A percentile compares a stretch with the other conserved stretches of the same genome.
These are phyloP conservation scores for Brachypteracias leptosomus DNA, from an alignment of 2,113 vertebrate species.

Conservation along the genomic window DNA sequence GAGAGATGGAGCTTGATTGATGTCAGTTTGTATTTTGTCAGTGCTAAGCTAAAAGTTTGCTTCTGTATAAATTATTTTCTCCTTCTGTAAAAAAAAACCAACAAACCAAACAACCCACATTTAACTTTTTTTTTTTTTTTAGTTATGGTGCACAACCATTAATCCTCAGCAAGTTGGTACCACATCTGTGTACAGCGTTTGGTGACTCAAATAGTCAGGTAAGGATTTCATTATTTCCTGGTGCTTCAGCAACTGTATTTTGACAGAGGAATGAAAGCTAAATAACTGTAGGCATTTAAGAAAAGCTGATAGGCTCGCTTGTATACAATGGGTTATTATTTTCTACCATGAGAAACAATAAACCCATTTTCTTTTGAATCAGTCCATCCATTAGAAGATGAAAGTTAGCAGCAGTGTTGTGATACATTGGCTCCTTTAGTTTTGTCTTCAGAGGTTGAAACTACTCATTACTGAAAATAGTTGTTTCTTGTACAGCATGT, in stretches of 20 bases:
- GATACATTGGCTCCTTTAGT: neutral
- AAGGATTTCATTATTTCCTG: slow-evolving; percentile 31
- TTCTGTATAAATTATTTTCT: neutral
- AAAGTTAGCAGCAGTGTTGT: neutral
- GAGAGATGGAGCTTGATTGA: neutral
- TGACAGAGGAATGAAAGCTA: neutral
- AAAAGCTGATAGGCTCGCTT: neutral
- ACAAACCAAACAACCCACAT: neutral
- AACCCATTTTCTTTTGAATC: neutral
- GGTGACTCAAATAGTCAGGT: slow-evolving; percentile 96
- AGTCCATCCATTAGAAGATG: neutral
- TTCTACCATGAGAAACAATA: neutral
- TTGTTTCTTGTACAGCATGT: neutral
- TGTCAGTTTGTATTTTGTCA: neutral
- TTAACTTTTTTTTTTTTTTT: neutral
- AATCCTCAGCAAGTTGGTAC: slow-evolving; percentile 91
- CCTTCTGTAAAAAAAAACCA: neutral
- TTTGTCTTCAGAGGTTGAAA: neutral
- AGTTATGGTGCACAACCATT: slow-evolving; percentile 86
- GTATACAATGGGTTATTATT: neutral
- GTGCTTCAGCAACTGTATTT: neutral
- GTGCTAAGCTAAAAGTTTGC: neutral
- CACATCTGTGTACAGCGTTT: slow-evolving; percentile 85
- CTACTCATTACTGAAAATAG: neutral
- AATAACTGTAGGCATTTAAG: neutral